Percentiles rank a stretch among this genome's conserved stretches.
Evolutionary conservation across 2,113 vertebrate genomes (phyloP).

Genomic region (Bubalus kerabau): DNA sequence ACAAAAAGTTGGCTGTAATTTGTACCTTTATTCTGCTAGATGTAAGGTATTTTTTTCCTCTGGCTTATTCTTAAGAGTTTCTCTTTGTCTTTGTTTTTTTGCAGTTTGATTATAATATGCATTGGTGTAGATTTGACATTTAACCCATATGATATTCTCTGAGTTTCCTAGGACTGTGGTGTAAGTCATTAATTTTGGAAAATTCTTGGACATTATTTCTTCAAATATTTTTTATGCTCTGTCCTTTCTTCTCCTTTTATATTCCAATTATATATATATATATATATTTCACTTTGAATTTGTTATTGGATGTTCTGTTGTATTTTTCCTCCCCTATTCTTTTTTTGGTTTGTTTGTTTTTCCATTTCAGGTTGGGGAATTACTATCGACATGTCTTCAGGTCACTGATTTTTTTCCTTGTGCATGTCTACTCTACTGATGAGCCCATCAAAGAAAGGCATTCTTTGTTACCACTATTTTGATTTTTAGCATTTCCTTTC

Average conservation of each 20-base stretch:
- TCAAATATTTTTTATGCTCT: neutral
- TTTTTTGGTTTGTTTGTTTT: neutral
- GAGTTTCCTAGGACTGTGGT: neutral
- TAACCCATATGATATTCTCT: neutral
- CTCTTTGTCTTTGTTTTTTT: neutral
- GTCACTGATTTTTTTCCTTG: neutral
- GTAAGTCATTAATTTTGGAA: neutral
- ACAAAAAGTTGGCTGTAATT: neutral
- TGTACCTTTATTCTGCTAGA: neutral
- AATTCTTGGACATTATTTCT: neutral
- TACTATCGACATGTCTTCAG: neutral
- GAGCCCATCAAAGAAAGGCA: neutral
- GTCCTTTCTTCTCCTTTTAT: neutral
- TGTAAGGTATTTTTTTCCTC: neutral
- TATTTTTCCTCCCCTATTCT: neutral
- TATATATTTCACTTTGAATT: neutral
- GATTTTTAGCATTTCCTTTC: neutral
- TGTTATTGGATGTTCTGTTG: neutral
- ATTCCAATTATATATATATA: neutral
- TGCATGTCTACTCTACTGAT: neutral
- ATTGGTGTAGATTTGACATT: neutral
- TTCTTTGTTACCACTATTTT: neutral
- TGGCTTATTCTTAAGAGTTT: neutral
- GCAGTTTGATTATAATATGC: neutral
- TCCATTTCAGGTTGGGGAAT: neutral